These are phyloP conservation scores for Phasianus colchicus DNA, from an alignment of 2,113 vertebrate genomes.

Conservation along the genomic window DNA sequence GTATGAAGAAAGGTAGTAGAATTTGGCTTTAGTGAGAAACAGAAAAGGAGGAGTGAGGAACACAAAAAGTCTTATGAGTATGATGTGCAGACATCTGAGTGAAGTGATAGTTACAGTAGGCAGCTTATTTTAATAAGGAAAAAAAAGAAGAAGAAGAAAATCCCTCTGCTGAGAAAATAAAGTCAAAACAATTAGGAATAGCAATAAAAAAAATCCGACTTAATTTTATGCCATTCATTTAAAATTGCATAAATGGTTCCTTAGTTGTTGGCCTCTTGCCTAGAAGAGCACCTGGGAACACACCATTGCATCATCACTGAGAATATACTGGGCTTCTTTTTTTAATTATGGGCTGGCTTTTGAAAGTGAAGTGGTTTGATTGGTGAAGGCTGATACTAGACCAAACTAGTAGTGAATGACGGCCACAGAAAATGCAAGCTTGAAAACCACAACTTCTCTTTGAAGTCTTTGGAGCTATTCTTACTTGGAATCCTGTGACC, in stretches of 20 bases:
- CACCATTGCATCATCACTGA: background rate
- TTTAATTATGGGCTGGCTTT: slow-evolving; percentile 34
- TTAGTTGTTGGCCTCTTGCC: slow-evolving; percentile 3
- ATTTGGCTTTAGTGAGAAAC: slow-evolving; percentile 43
- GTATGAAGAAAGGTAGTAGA: slow-evolving; percentile 14
- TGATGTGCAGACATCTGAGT: slow-evolving; percentile 11
- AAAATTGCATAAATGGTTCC: slow-evolving; percentile 31
- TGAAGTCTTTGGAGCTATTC: slow-evolving; percentile 27
- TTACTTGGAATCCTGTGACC: background rate
- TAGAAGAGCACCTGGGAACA: slow-evolving; percentile 43
- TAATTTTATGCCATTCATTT: slow-evolving; percentile 51
- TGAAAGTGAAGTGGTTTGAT: slow-evolving; percentile 39
- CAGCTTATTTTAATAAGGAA: background rate
- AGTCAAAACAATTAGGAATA: slow-evolving; percentile 1
- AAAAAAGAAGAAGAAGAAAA: background rate
- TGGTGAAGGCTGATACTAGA: slow-evolving; percentile 32
- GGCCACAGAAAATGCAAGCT: slow-evolving; percentile 35
- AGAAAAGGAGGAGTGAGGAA: slow-evolving; percentile 7
- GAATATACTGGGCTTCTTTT: slow-evolving; percentile 1
- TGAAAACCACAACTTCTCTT: slow-evolving; percentile 34
- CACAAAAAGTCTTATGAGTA: background rate
- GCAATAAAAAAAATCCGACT: slow-evolving; percentile 20
- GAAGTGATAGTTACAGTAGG: slow-evolving; percentile 34
- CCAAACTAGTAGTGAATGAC: background rate
- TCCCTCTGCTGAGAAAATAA: slow-evolving; percentile 5